Percentiles rank a stretch among this genome's conserved stretches.
phyloP scores from a whole-genome alignment of 2,113 vertebrate species.

The Oreochromis tanganicae region DNA sequence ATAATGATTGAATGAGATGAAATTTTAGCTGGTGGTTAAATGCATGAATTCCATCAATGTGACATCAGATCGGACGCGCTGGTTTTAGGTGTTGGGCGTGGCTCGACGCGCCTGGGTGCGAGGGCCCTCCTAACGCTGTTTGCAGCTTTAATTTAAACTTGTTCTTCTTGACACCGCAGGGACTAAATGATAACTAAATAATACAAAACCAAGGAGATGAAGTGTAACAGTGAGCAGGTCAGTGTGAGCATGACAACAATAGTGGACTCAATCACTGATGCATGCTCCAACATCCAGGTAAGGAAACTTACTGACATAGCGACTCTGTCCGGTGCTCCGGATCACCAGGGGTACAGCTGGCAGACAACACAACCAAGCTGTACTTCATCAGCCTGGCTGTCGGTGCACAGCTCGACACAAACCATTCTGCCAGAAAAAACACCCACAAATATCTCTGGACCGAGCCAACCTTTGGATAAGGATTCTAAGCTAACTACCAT shows the following conservation, averaged over 20 bases:
- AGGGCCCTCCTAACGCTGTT: too few relatives aligned
- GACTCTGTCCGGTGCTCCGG: neutral
- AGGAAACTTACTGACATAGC: neutral
- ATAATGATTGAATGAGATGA: too few relatives aligned
- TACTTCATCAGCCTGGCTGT: neutral
- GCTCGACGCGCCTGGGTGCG: too few relatives aligned
- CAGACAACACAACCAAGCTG: neutral
- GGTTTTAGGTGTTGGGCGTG: too few relatives aligned
- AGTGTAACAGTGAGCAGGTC: neutral
- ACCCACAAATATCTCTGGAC: neutral
- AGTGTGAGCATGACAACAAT: neutral
- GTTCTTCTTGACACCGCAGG: neutral
- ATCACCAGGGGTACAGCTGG: neutral
- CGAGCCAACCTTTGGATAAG: neutral
- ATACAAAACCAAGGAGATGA: too few relatives aligned
- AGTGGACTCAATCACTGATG: neutral
- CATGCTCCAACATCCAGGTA: neutral
- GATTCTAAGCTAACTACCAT: neutral
- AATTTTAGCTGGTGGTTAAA: too few relatives aligned
- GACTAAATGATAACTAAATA: too few relatives aligned
- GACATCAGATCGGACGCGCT: too few relatives aligned
- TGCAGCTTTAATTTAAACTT: neutral
- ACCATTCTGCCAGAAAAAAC: neutral
- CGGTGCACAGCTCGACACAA: neutral
- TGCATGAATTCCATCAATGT: too few relatives aligned